Evolutionary conservation across 1,140 invertebrate genomes (phyloP).

Genomic region (Nylanderia fulva): DNA sequence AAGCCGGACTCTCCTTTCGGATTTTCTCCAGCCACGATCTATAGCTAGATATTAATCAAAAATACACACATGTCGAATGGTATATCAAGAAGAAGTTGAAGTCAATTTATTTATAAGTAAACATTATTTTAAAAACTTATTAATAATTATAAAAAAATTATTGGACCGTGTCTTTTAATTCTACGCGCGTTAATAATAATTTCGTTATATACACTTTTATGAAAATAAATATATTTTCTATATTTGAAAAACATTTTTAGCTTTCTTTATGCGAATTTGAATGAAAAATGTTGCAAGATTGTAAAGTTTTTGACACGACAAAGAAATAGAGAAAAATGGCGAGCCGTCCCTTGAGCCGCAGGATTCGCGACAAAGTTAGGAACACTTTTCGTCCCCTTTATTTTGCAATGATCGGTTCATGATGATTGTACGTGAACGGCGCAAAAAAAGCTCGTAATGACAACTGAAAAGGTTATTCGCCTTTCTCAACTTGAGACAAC

Average conservation of each 20-base stretch:
- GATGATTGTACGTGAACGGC: constrained; percentile 25
- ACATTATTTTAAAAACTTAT: neutral
- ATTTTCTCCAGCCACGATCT: constrained; percentile 79
- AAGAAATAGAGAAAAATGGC: neutral
- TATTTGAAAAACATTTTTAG: neutral
- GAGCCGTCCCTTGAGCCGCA: constrained; percentile 9
- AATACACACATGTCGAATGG: neutral
- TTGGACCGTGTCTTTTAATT: neutral
- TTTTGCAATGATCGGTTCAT: constrained; percentile 60
- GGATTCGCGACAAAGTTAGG: constrained; percentile 68
- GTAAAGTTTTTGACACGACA: neutral
- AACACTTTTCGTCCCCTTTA: constrained; percentile 67
- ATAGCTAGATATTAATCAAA: constrained; percentile 76
- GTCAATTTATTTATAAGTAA: neutral
- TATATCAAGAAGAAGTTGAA: neutral
- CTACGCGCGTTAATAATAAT: neutral
- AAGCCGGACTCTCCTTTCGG: constrained; percentile 77
- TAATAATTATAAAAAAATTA: no score
- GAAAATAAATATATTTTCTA: neutral
- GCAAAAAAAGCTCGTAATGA: constrained; percentile 37
- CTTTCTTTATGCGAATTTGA: neutral
- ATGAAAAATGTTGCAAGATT: neutral
- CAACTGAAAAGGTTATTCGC: constrained; percentile 34
- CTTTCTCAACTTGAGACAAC: constrained; percentile 29
- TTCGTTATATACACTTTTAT: neutral